Evolutionary conservation across 2,888 invertebrate species (phyloP), one percentile per base, ranked within the genome.

Genomic region (Apeira syringaria): DNA sequence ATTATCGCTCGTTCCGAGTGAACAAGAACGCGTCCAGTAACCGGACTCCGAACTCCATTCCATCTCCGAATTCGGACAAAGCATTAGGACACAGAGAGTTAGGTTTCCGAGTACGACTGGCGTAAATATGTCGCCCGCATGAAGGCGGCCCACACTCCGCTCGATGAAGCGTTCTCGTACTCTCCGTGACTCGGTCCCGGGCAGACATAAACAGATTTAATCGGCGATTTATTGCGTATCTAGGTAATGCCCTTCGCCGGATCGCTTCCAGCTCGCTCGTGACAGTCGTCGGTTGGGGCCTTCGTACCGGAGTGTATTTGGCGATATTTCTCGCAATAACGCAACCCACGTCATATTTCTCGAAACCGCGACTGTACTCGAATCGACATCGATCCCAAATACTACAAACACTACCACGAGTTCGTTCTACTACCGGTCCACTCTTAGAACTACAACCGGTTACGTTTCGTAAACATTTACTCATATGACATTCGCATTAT

Each of bases 1-100:
- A 61, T 82, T 87, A 86, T 83, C 62, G 81, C 61, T 68, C 74
- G 68, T 79, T 75, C 40, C 18, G 34, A 33, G 12, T 29, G 57
- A 56, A 54, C 41, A 49, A 52, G 48, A 50, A 45, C 48, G 43
- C 43, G 40, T 34, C 28, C 35, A 18, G 35, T 26, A 31, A 10
- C 29, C 20, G 29, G 37, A 26, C 26, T 35, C 31, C 31, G 29
- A 31, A 20, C 13, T 29, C 20, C 11, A 10, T 3, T 3, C 10
- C 12, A 18, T 6, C 27, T 11, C 49, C 35, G 12, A 43, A 41
- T 45, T 49, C 29, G 36, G 50, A 41, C 50, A 26, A 10, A 29
- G 40, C 70, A 72, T 74, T 64, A 66, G 71, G 71, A 64, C 66
- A 72, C 68, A 61, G 59, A 66, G 48, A 38, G 42, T 53, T 40